phyloP scores from a whole-genome alignment of 2,797 vertebrate genomes.

The Kryptopterus vitreolus region DNA sequence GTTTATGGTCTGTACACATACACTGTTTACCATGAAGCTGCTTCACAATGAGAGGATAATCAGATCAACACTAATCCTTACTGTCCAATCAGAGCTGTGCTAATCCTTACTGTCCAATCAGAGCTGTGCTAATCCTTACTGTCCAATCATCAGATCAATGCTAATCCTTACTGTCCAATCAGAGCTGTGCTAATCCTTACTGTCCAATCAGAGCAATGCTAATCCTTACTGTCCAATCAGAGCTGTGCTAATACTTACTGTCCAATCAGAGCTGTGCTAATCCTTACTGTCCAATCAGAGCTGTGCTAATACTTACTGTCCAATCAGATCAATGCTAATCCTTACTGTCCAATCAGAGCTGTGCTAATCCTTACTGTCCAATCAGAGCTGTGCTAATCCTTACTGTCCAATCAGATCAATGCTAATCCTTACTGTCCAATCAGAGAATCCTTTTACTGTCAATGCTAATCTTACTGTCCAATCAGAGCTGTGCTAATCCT shows the following conservation, averaged over 20 bases:
- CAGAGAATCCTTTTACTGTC: too few relatives aligned
- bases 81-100: background rate
- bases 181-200: conserved; percentile 24
- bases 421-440: background rate
- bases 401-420: background rate
- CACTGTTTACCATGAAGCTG: conserved; percentile 57
- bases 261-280: background rate
- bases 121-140: too few relatives aligned
- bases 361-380: background rate
- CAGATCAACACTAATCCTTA: conserved; percentile 26
- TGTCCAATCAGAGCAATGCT: conserved; percentile 22
- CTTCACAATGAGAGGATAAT: conserved; percentile 39
- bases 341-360: background rate
- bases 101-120: background rate
- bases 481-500: background rate
- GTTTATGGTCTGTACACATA: conserved; percentile 60
- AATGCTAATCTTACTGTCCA: too few relatives aligned
- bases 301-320: background rate
- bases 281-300: background rate
- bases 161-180: conserved; percentile 37
- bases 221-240: background rate
- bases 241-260: background rate
- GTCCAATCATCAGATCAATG: conserved; percentile 27
- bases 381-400: background rate
- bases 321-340: background rate